phyloP scores from a whole-genome alignment of 2,888 invertebrate genomes.

The Sceliomorpha sp. region DNA sequence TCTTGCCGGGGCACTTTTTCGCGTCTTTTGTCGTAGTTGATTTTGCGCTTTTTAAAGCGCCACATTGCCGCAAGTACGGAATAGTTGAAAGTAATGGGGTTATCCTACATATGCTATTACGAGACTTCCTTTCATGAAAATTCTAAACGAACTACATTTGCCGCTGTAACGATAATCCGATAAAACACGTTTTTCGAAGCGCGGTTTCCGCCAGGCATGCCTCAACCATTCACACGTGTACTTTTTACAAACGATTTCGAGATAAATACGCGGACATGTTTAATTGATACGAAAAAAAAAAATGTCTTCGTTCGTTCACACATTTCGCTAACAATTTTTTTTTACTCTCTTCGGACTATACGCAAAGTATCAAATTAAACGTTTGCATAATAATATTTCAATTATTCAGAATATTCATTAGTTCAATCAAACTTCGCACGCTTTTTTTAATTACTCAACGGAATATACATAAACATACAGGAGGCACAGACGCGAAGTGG shows the following conservation, averaged over 20 bases:
- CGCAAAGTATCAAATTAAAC: too few species aligned
- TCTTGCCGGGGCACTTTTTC: slow-evolving; percentile 5
- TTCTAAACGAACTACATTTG: slow-evolving; percentile 59
- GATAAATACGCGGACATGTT: too few species aligned
- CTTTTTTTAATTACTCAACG: slow-evolving; percentile 4
- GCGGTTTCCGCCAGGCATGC: slow-evolving; percentile 15
- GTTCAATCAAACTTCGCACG: too few species aligned
- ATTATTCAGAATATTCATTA: too few species aligned
- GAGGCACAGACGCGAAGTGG: background rate
- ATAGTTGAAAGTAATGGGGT: slow-evolving; percentile 59
- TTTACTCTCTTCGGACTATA: too few species aligned
- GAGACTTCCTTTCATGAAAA: slow-evolving; percentile 61
- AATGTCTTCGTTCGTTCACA: too few species aligned
- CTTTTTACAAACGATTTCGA: background rate
- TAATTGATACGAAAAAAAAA: too few species aligned
- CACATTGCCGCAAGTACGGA: slow-evolving; percentile 23
- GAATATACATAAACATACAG: background rate
- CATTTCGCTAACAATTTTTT: too few species aligned
- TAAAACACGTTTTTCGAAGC: too few species aligned
- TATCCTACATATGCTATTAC: slow-evolving; percentile 58
- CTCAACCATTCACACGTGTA: background rate
- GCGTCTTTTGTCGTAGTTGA: slow-evolving; percentile 31
- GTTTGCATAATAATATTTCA: too few species aligned
- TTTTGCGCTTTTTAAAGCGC: slow-evolving; percentile 34
- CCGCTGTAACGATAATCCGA: slow-evolving; percentile 55